Percentiles rank a stretch among this genome's conserved stretches.
phyloP scores from a whole-genome alignment of 2,797 vertebrate genomes.

The Neomorphus geoffroyi region DNA sequence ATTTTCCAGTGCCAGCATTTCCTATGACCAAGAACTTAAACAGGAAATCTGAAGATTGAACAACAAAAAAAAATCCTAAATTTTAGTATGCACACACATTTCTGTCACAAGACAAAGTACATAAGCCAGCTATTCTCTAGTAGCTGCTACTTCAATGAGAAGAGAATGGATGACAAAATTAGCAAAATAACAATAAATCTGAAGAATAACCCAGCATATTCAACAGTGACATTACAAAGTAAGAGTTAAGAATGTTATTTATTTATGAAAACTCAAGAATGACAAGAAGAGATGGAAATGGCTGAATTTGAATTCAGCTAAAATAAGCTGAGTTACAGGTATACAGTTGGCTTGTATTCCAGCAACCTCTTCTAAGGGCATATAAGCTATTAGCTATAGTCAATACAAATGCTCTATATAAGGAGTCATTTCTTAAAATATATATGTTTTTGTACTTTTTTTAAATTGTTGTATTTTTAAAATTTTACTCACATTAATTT shows the following conservation, averaged over 20 bases:
- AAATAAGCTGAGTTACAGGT: background rate
- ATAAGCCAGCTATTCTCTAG: background rate
- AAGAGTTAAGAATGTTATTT: background rate
- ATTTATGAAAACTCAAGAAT: background rate
- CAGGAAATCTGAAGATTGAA: slow-evolving; percentile 77
- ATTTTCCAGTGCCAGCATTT: slow-evolving; percentile 83
- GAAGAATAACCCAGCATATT: background rate
- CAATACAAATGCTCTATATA: background rate
- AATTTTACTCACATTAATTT: background rate
- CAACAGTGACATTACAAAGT: background rate
- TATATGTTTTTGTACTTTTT: background rate
- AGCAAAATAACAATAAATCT: background rate
- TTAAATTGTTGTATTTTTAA: background rate
- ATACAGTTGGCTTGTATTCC: background rate
- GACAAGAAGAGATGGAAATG: background rate
- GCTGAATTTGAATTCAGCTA: background rate
- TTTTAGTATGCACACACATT: background rate
- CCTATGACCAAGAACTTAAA: slow-evolving; percentile 85
- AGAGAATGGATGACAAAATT: background rate
- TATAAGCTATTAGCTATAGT: background rate
- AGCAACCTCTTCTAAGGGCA: background rate
- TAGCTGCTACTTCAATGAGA: background rate
- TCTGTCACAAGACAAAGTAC: background rate
- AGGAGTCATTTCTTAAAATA: background rate
- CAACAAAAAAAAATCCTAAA: background rate